phyloP scores from a whole-genome alignment of 2,888 invertebrate species.

The Drosophila sordidula region DNA sequence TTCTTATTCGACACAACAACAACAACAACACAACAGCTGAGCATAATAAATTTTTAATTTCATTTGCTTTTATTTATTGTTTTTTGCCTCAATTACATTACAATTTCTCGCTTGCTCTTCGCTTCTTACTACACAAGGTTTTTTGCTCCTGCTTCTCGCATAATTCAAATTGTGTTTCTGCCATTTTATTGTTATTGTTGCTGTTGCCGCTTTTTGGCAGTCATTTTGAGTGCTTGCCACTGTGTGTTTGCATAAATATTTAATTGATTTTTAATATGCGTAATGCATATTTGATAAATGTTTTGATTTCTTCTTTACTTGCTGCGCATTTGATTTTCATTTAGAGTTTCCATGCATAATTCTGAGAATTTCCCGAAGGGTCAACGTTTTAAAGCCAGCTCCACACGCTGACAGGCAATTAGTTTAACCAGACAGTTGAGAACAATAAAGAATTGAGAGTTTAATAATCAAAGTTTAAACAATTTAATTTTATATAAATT shows the following conservation, averaged over 20 bases:
- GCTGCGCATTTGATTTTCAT: slow-evolving; percentile 19
- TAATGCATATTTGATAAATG: slow-evolving; percentile 69
- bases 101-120: slow-evolving; percentile 42
- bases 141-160: slow-evolving; percentile 23
- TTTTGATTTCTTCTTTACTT: slow-evolving; percentile 36
- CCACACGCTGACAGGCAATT: background rate
- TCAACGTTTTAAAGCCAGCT: slow-evolving; percentile 9
- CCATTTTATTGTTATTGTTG: slow-evolving; percentile 22
- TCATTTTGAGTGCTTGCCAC: slow-evolving; percentile 48
- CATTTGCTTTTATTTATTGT: slow-evolving; percentile 69
- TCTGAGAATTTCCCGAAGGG: background rate
- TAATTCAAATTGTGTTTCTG: slow-evolving; percentile 45
- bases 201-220: slow-evolving; percentile 34
- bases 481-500: background rate
- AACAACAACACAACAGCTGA: slow-evolving; percentile 50
- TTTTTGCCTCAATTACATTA: slow-evolving; percentile 67
- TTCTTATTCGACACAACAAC: slow-evolving; percentile 36
- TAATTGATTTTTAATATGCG: slow-evolving; percentile 78
- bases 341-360: slow-evolving; percentile 30
- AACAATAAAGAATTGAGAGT: background rate
- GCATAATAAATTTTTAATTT: slow-evolving; percentile 77
- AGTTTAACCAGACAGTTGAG: background rate
- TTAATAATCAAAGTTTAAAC: background rate
- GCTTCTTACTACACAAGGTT: slow-evolving; percentile 10
- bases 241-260: slow-evolving; percentile 69